These are phyloP conservation scores for Agrilus mali DNA, from an alignment of 2,888 invertebrate genomes.

Conservation along the genomic window DNA sequence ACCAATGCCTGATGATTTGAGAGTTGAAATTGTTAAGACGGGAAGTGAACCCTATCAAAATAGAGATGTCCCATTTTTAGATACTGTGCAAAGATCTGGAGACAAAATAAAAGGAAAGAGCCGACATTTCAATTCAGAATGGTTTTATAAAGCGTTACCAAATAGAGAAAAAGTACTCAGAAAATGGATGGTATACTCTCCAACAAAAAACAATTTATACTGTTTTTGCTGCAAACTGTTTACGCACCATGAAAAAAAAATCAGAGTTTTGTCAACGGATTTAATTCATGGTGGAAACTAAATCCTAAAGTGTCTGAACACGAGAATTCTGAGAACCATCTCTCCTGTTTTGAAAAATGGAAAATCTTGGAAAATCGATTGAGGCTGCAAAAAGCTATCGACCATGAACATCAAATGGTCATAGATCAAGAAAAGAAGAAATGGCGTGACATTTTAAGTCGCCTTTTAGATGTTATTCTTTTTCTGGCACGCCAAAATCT, in stretches of 20 bases:
- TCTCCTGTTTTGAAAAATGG: slow-evolving; percentile 8
- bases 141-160: slow-evolving; percentile 3
- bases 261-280: slow-evolving; percentile 10
- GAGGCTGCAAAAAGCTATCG: slow-evolving; percentile 7
- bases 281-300: slow-evolving; percentile 12
- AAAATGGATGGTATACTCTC: slow-evolving; percentile 11
- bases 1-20: background rate
- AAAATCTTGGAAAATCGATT: slow-evolving; percentile 7
- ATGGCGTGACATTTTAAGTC: slow-evolving; percentile 5
- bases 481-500: slow-evolving; percentile 1
- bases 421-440: slow-evolving; percentile 7
- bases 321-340: slow-evolving; percentile 4
- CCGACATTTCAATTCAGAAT: too few relatives aligned
- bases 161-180: slow-evolving; percentile 3
- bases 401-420: slow-evolving; percentile 4
- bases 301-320: slow-evolving; percentile 9
- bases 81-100: background rate
- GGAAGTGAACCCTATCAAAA: background rate
- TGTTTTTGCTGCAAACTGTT: slow-evolving; percentile 3
- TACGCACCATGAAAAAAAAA: too few relatives aligned
- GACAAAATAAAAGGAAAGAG: too few relatives aligned
- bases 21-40: background rate
- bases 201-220: background rate
- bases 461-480: slow-evolving; percentile 1
- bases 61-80: background rate